Percentiles rank a stretch among this genome's conserved stretches.
phyloP scores from a whole-genome alignment of 2,113 vertebrate genomes.

The Austrofundulus limnaeus region DNA sequence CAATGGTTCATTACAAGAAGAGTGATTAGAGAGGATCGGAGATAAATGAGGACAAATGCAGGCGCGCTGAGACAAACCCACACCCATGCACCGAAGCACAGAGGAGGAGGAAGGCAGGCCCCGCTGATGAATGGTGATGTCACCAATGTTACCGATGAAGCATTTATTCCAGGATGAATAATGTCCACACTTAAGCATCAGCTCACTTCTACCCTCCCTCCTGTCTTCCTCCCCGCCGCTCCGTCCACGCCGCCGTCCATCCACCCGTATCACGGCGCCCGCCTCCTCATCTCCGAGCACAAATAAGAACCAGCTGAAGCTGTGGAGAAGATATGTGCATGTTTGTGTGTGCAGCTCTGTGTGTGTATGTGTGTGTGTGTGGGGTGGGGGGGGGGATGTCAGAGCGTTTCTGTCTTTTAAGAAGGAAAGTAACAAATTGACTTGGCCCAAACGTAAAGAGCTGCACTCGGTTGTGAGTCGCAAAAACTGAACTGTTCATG shows the following conservation, averaged over 20 bases:
- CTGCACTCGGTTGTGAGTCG: constrained; percentile 5
- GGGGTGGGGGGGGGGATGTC: too few species aligned
- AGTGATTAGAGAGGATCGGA: background rate
- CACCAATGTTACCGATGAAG: constrained; percentile 36
- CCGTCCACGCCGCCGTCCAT: constrained; percentile 26
- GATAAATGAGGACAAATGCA: constrained; percentile 13
- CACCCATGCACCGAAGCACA: constrained; percentile 11
- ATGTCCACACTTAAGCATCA: constrained; percentile 49
- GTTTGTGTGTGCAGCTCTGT: background rate
- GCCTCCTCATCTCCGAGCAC: constrained; percentile 54
- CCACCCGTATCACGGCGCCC: constrained; percentile 48
- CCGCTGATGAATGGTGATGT: constrained; percentile 67
- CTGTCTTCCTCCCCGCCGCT: constrained; percentile 3
- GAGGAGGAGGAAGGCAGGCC: constrained; percentile 1
- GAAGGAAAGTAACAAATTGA: background rate
- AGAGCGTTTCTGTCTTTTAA: background rate
- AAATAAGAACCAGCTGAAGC: constrained; percentile 66
- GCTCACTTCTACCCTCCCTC: constrained; percentile 19
- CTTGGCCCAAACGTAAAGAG: background rate
- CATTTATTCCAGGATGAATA: constrained; percentile 62
- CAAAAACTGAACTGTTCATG: background rate
- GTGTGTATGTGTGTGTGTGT: background rate
- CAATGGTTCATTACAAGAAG: background rate
- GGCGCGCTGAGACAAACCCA: background rate
- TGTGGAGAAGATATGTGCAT: background rate